Evolutionary conservation across 2,113 vertebrate genomes (phyloP).

Genomic region (Pygoscelis adeliae): DNA sequence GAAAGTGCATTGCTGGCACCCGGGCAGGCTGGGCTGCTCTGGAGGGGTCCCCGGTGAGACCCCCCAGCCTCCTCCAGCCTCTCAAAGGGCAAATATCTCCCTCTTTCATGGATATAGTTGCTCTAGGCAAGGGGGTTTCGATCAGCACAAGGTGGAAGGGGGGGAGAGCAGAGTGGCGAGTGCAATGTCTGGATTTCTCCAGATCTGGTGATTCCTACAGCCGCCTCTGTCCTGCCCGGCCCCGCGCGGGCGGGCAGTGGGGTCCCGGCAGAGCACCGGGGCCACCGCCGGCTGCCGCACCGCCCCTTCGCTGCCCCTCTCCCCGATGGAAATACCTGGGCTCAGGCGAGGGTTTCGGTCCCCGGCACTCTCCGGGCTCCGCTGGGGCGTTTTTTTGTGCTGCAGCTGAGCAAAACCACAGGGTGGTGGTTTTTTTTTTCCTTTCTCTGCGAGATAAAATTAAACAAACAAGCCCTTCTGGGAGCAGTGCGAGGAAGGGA

Average conservation of each 20-base stretch:
- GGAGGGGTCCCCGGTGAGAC: background rate
- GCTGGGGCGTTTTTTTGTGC: background rate
- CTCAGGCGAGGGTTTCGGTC: background rate
- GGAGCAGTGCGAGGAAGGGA: constrained; percentile 19
- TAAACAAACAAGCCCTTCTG: constrained; percentile 58
- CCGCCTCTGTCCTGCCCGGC: background rate
- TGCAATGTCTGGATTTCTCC: background rate
- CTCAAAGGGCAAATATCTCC: background rate
- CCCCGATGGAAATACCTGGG: constrained; percentile 1
- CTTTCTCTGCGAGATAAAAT: constrained; percentile 46
- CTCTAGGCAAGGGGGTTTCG: background rate
- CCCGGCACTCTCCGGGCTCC: background rate
- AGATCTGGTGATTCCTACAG: background rate
- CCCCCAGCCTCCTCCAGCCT: background rate
- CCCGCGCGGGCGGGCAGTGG: background rate
- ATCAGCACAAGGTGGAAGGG: background rate
- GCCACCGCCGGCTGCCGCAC: background rate
- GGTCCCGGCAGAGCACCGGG: background rate
- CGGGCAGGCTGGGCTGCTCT: background rate
- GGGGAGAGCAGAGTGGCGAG: background rate
- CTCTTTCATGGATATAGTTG: background rate
- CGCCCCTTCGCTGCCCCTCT: background rate
- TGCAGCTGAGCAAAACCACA: constrained; percentile 48
- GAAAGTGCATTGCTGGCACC: background rate
- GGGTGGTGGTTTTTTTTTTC: background rate